Evolutionary conservation across 2,113 vertebrate species (phyloP).

Genomic region (Dendrocopos noguchii): DNA sequence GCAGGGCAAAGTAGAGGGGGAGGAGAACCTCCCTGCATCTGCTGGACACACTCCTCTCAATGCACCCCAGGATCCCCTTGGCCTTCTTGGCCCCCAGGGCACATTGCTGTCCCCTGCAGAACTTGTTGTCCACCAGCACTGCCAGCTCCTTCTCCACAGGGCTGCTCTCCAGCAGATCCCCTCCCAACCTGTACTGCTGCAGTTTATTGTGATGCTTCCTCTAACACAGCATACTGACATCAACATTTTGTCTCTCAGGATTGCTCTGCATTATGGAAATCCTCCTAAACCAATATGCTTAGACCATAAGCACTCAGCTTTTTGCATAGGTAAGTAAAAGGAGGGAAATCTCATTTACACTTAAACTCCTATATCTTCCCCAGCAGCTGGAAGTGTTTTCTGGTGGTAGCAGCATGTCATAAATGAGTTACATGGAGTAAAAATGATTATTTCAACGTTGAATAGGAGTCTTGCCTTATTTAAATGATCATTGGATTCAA

Average conservation of each 20-base stretch:
- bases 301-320: neutral
- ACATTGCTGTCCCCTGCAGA: too few species aligned
- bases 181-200: too few species aligned
- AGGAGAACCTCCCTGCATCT: too few species aligned
- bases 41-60: too few species aligned
- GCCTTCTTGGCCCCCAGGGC: too few species aligned
- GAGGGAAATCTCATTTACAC: neutral
- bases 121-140: too few species aligned
- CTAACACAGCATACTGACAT: neutral
- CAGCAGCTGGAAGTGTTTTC: neutral
- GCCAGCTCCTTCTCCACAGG: too few species aligned
- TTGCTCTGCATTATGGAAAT: neutral
- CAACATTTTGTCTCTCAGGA: neutral
- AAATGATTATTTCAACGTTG: neutral
- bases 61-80: too few species aligned
- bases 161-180: too few species aligned
- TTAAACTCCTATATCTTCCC: neutral
- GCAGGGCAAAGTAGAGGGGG: too few species aligned
- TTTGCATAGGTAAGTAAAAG: neutral
- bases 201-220: neutral
- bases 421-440: neutral
- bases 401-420: neutral
- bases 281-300: neutral
- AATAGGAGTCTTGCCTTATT: constrained; percentile 31
- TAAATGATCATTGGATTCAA: constrained; percentile 13